Conservation (phyloP, 2,888 invertebrate species). For the Eupithecia vulgata region DNA sequence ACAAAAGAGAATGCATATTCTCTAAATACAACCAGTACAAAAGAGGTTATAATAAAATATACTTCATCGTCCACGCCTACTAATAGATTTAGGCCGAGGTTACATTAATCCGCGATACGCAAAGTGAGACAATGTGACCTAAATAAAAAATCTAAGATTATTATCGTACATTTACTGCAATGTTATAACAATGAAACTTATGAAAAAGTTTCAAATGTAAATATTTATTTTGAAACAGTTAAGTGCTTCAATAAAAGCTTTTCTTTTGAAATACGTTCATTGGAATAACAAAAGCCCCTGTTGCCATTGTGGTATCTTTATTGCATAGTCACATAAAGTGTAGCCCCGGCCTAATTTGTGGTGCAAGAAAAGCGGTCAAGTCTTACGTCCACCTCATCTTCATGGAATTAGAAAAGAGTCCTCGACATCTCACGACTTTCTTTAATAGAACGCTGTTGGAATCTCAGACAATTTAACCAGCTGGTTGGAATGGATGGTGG, state of each 20-base stretch:
- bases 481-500: not conserved
- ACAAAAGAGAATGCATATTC: slow-evolving; percentile 10
- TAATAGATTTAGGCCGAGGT: slow-evolving; percentile 48
- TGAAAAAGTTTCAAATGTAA: slow-evolving; percentile 1
- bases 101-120: slow-evolving; percentile 47
- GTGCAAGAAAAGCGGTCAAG: slow-evolving; percentile 41
- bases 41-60: slow-evolving; percentile 28
- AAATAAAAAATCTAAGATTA: slow-evolving; percentile 39
- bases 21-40: slow-evolving; percentile 7
- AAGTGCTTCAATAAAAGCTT: slow-evolving; percentile 7
- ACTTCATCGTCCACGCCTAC: slow-evolving; percentile 39
- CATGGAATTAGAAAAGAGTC: slow-evolving; percentile 9
- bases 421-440: not conserved
- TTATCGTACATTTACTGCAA: slow-evolving; percentile 16
- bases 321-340: slow-evolving; percentile 20
- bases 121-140: slow-evolving; percentile 47
- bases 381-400: slow-evolving; percentile 34
- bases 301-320: slow-evolving; percentile 22
- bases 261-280: slow-evolving; percentile 7
- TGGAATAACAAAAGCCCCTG: not conserved
- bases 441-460: not conserved
- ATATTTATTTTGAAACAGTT: slow-evolving; percentile 6
- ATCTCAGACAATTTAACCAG: too few species aligned
- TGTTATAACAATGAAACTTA: slow-evolving; percentile 4
- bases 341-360: slow-evolving; percentile 39